A percentile compares a stretch with the other conserved stretches of the same genome.
phyloP scores from a whole-genome alignment of 2,888 invertebrate species.

The Dascillus cervinus region DNA sequence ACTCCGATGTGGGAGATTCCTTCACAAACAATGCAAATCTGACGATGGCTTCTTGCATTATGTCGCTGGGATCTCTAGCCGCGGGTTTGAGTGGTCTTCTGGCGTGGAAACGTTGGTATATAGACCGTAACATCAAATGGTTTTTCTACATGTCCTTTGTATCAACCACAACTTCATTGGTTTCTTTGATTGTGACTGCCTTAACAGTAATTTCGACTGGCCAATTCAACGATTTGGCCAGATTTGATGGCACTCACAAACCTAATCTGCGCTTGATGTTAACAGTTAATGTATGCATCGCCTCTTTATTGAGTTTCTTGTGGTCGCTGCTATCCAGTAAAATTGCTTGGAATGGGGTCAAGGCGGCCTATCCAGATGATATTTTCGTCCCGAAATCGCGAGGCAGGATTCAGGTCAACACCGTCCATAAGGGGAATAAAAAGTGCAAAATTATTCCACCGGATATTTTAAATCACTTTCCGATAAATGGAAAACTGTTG shows the following conservation, averaged over 20 bases:
- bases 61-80: constrained; percentile 46
- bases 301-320: constrained; percentile 49
- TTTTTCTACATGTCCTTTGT: constrained; percentile 51
- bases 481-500: constrained; percentile 46
- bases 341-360: constrained; percentile 56
- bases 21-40: constrained; percentile 27
- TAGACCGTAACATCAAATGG: constrained; percentile 57
- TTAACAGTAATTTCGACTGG: constrained; percentile 13
- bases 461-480: constrained; percentile 49
- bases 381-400: constrained; percentile 40
- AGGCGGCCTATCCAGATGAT: constrained; percentile 51
- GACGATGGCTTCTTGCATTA: constrained; percentile 46
- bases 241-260: constrained; percentile 11
- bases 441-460: constrained; percentile 46
- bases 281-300: constrained; percentile 53
- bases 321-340: constrained; percentile 55
- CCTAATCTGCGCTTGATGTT: constrained; percentile 39
- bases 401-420: constrained; percentile 48
- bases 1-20: not conserved
- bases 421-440: constrained; percentile 50
- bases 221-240: constrained; percentile 4
- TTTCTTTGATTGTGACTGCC: constrained; percentile 26
- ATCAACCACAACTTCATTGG: constrained; percentile 43
- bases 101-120: constrained; percentile 60
- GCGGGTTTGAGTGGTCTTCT: constrained; percentile 50